These are phyloP conservation scores for Pithys albifrons DNA, from an alignment of 2,113 vertebrate genomes.

Conservation along the genomic window DNA sequence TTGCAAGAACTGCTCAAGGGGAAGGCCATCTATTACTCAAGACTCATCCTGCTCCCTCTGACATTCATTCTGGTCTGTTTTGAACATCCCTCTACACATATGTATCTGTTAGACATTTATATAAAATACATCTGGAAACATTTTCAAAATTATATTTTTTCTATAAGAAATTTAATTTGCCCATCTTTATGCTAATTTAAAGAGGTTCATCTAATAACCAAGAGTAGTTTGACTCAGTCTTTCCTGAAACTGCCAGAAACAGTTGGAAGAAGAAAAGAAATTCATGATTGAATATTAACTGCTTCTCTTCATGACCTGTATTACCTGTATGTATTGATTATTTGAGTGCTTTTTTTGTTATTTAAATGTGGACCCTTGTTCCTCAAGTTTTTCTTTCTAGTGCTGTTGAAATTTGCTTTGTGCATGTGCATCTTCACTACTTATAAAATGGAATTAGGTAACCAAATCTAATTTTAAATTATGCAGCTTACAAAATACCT, in stretches of 20 bases:
- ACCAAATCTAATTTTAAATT: not conserved
- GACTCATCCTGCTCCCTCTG: not conserved
- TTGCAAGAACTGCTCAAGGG: not conserved
- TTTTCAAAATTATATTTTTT: not conserved
- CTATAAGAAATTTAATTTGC: not conserved
- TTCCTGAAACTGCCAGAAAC: not conserved
- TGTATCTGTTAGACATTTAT: not conserved
- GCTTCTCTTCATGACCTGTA: not conserved
- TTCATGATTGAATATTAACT: not conserved
- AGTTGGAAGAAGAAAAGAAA: not conserved
- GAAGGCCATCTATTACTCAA: not conserved
- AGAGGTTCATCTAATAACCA: not conserved
- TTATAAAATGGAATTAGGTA: not conserved
- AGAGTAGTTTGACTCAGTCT: not conserved
- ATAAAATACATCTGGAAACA: not conserved
- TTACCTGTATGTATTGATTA: not conserved
- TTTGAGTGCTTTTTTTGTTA: not conserved
- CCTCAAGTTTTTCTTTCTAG: not conserved
- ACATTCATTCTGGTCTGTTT: not conserved
- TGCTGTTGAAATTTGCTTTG: not conserved
- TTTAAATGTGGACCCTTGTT: rapidly evolving
- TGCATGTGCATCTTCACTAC: not conserved
- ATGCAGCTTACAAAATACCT: rapidly evolving
- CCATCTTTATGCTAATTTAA: not conserved
- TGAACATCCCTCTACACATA: not conserved